Conservation (phyloP, 2,888 invertebrate species). For the Invenusta paracnida region DNA sequence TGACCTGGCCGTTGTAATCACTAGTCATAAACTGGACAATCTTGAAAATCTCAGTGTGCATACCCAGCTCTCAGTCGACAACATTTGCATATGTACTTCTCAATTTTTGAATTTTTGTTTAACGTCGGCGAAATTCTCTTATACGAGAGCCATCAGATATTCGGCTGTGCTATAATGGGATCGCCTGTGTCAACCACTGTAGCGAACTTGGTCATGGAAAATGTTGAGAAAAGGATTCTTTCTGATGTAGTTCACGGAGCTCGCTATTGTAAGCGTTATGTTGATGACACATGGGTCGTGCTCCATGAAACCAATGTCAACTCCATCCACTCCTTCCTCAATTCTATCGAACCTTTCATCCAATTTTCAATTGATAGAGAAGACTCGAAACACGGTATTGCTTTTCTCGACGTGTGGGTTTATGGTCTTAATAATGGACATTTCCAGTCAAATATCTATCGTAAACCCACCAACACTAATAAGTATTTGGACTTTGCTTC, state of each 20-base stretch:
- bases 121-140: no score
- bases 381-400: conserved; percentile 7
- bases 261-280: neutral
- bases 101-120: no score
- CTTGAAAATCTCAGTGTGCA: no score
- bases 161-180: no score
- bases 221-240: neutral
- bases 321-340: neutral
- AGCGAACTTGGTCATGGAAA: neutral
- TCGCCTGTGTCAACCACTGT: neutral
- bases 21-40: no score
- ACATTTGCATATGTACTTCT: no score
- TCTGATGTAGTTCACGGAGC: neutral
- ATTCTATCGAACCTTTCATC: conserved; percentile 19
- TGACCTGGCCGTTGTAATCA: no score
- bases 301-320: neutral
- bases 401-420: neutral
- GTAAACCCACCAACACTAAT: neutral
- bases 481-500: neutral
- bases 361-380: neutral
- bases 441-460: neutral
- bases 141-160: no score
- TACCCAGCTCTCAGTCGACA: no score
- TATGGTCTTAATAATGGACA: neutral
- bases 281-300: neutral